Evolutionary conservation across 2,797 vertebrate genomes (phyloP), one percentile per base, ranked within the genome.

Genomic region (Anas flavirostris): DNA sequence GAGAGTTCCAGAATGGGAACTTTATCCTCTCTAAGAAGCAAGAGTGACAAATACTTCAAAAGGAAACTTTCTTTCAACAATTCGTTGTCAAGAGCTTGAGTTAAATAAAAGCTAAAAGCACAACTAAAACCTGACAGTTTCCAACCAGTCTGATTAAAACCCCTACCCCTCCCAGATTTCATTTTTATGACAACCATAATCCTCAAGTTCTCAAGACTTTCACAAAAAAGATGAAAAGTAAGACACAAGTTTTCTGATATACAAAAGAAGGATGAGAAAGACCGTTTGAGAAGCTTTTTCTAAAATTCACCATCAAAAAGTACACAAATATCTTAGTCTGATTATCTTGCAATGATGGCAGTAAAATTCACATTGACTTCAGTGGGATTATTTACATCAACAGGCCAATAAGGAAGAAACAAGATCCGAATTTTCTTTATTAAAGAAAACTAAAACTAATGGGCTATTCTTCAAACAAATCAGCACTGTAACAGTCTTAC

Each of bases 151-250:
- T 93, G 91, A 94, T 92, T 95, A 95, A 91, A 95, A 89, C 26
- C 18, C 50, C 68, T 83, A 82, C 69, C 66, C 85, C 77, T 94
- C 81, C 69, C 64, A 90, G 83, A 81, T 91, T 82, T 93, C 75
- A 53, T 93, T 96, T 96, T 95, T 94, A 77, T 95, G 93, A 94
- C 90, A 95, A 77, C 78, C 44, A 43, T 95, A 94, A 94, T 96
- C 88, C 90, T 82, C 46, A 80, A 52, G 16, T 88, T 93, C 86
- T 95, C 74, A 60, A 68, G 82, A 87, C 44, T 90, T 94, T 68
- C 75, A 85, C 0, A 1, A 66, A 91, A 82, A 48, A 85, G 72
- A 80, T 75, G 56, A 93, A 87, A 94, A 95, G 15, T 48, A 88
- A 88, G 69, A 59, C 11, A 0, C 43, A 64, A 78, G 77, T 93